phyloP scores from a whole-genome alignment of 2,113 vertebrate species.

The Vidua macroura region DNA sequence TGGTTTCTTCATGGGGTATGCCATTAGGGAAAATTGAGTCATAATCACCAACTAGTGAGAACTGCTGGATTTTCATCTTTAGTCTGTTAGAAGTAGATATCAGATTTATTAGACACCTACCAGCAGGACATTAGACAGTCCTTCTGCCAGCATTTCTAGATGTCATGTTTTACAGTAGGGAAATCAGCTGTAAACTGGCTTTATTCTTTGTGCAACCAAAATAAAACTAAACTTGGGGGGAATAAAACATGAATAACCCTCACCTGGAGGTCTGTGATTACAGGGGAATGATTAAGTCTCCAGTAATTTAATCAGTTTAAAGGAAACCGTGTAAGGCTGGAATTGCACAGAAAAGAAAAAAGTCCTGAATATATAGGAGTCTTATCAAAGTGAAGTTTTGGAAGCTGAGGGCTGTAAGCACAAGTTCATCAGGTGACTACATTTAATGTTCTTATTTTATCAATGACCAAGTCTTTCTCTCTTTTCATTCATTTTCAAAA shows the following conservation, averaged over 20 bases:
- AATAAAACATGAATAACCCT: rapidly evolving
- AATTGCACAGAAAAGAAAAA: background rate
- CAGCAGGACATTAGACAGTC: background rate
- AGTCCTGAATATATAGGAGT: background rate
- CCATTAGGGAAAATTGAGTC: background rate
- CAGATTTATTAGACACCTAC: background rate
- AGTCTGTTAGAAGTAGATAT: background rate
- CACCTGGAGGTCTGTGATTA: background rate
- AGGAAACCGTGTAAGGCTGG: background rate
- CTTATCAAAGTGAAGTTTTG: background rate
- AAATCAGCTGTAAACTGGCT: background rate
- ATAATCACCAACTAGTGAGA: background rate
- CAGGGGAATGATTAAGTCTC: background rate
- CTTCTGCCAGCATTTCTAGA: background rate
- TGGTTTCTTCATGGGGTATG: background rate
- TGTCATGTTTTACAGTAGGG: background rate
- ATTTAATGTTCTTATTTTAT: background rate
- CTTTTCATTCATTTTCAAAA: background rate
- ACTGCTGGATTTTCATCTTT: background rate
- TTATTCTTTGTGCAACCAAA: background rate
- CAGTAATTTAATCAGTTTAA: background rate
- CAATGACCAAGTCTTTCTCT: background rate
- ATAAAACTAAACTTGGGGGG: background rate
- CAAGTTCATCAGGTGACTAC: background rate
- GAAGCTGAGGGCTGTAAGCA: background rate